Evolutionary conservation across 2,113 vertebrate genomes (phyloP), one percentile per base, ranked within the genome.

Genomic region (Mugil cephalus): DNA sequence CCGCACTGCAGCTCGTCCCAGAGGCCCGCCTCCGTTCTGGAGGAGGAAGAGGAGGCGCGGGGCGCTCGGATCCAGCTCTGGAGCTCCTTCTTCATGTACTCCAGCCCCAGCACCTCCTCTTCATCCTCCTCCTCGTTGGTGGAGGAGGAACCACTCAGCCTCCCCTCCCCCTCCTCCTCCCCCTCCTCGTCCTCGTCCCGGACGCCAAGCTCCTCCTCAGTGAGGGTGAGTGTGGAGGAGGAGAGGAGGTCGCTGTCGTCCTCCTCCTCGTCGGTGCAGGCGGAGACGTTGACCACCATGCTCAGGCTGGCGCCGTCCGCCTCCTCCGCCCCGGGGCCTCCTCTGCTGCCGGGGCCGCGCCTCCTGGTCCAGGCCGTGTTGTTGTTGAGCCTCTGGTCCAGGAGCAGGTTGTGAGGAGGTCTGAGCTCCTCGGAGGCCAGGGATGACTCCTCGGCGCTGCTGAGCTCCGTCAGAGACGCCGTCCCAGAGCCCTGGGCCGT

Each of bases 241-340:
- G 98, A 99, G 67, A 99, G 94, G 48, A 99, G 95, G 89, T 99
- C 98, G 54, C 96, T 96, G 80, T 99, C 97, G 36, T 99, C 98
- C 90, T 99, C 98, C 52, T 99, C 98, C 0, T 95, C 94, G 55
- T 98, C 97, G 1, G 98, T 99, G 75, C 97, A 98, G 12, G 96
- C 96, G 12, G 98, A 99, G 56, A 98, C 96, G 15, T 99, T 99
- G 50, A 99, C 98, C 67, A 99, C 96, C 95, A 99, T 97, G 90
- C 98, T 99, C 87, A 99, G 81, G 66, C 96, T 99, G 34, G 96
- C 94, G 39, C 94, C 96, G 7, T 99, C 98, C 0, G 69, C 54
- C 1, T 86, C 84, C 0, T 86, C 88, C 54, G 12, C 3, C 10
- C 45, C 61, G 1, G 50, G 68, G 0, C 35, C 72, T 10, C 62